A percentile compares a stretch with the other conserved stretches of the same genome.
phyloP scores from a whole-genome alignment of 1,140 invertebrate genomes.

The Tigriopus japonicus region DNA sequence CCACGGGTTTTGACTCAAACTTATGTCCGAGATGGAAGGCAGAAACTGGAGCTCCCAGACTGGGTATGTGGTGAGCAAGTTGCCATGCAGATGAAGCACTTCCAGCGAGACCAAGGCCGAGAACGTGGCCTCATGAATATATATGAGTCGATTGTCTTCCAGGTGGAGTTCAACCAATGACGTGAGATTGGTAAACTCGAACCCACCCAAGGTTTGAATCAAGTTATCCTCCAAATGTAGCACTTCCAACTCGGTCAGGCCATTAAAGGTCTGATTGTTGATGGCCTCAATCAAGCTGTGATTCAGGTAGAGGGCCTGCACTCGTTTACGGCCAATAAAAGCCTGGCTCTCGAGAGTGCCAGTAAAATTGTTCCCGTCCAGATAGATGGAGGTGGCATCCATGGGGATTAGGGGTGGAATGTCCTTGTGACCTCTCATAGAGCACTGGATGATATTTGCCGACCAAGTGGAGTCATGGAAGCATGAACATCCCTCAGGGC shows the following conservation, averaged over 20 bases:
- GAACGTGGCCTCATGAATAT: conserved; percentile 58
- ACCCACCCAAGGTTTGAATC: conserved; percentile 49
- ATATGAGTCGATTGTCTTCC: conserved; percentile 43
- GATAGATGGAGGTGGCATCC: conserved; percentile 70
- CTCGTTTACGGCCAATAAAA: conserved; percentile 68
- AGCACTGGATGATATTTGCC: conserved; percentile 77
- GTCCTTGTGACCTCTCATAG: conserved; percentile 45
- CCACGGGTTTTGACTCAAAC: conserved; percentile 60
- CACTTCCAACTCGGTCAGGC: conserved; percentile 54
- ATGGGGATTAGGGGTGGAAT: conserved; percentile 70
- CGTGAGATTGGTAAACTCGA: conserved; percentile 56
- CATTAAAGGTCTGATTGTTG: conserved; percentile 75
- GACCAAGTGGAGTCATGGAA: conserved; percentile 81
- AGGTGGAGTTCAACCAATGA: conserved; percentile 40
- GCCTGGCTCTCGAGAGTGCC: conserved; percentile 43
- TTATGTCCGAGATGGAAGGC: conserved; percentile 42
- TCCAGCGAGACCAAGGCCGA: conserved; percentile 43
- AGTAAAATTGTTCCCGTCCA: conserved; percentile 68
- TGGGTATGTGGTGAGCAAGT: conserved; percentile 46
- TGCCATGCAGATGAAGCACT: conserved; percentile 52
- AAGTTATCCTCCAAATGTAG: conserved; percentile 62
- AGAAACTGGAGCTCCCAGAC: conserved; percentile 40
- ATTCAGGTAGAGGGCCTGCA: conserved; percentile 63
- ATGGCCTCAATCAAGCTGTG: conserved; percentile 62
- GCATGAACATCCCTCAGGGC: conserved; percentile 71